These are phyloP conservation scores for Zonotrichia albicollis DNA, from an alignment of 2,797 vertebrate species.

Conservation along the genomic window DNA sequence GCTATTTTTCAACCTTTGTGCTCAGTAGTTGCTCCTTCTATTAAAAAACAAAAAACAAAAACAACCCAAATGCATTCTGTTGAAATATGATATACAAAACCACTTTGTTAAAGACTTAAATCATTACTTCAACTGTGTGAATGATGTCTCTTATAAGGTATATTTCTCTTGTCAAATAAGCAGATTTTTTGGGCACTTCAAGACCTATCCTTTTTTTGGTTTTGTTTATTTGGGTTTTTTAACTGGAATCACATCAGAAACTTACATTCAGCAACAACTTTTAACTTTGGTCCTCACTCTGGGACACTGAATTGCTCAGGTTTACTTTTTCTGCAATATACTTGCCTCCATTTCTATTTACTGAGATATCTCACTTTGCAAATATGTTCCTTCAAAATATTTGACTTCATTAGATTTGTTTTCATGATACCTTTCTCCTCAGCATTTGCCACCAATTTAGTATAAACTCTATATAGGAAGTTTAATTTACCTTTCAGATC, in stretches of 20 bases:
- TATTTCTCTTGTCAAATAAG: neutral
- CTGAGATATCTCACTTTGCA: neutral
- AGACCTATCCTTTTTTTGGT: neutral
- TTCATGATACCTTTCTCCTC: neutral
- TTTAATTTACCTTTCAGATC: neutral
- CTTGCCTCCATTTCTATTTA: neutral
- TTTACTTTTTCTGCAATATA: neutral
- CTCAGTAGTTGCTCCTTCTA: neutral
- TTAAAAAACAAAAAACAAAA: neutral
- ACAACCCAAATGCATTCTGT: accelerated
- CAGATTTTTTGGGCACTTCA: neutral
- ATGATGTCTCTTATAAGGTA: neutral
- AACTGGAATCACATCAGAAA: neutral
- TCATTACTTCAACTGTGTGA: neutral
- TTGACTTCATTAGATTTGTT: neutral
- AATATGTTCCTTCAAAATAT: neutral
- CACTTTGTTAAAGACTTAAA: neutral
- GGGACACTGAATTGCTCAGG: neutral
- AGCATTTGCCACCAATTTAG: neutral
- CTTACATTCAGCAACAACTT: neutral
- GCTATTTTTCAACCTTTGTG: neutral
- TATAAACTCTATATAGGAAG: neutral
- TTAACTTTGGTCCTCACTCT: neutral
- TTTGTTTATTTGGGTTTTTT: neutral
- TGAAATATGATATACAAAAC: neutral